Conservation (phyloP, 2,888 invertebrate species). For the Melipona beecheii region DNA sequence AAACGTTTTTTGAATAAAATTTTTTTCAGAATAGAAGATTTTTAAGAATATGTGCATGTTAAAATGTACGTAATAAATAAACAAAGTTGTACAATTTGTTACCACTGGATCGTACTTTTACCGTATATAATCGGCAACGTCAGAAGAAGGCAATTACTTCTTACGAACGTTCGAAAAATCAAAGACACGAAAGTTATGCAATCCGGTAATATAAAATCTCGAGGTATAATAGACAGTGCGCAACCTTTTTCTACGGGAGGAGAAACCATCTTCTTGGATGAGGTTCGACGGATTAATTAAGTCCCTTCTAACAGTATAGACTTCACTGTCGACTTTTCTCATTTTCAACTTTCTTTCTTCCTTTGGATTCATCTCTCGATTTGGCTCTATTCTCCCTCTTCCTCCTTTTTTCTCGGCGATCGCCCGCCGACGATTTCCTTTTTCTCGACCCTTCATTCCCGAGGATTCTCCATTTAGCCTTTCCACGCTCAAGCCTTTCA, state of each 20-base stretch:
- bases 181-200: conserved; percentile 24
- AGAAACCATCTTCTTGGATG: conserved; percentile 51
- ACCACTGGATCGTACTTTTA: too few species aligned
- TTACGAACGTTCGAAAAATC: conserved; percentile 20
- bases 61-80: too few species aligned
- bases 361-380: conserved; percentile 65
- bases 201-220: conserved; percentile 47
- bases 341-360: conserved; percentile 58
- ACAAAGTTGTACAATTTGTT: too few species aligned
- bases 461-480: conserved; percentile 69
- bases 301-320: conserved; percentile 68
- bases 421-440: conserved; percentile 58
- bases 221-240: conserved; percentile 49
- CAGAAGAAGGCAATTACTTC: neutral
- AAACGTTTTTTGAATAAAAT: too few species aligned
- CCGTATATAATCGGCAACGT: too few species aligned
- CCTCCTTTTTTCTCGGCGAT: conserved; percentile 30
- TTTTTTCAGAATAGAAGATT: too few species aligned
- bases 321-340: conserved; percentile 71
- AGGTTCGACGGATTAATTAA: conserved; percentile 75
- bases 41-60: too few species aligned
- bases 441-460: conserved; percentile 49
- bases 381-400: conserved; percentile 53
- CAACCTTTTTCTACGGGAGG: conserved; percentile 53
- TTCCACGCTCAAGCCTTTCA: conserved; percentile 68